Evolutionary conservation across 2,113 vertebrate species (phyloP).

Genomic region (Mystacornis crossleyi): DNA sequence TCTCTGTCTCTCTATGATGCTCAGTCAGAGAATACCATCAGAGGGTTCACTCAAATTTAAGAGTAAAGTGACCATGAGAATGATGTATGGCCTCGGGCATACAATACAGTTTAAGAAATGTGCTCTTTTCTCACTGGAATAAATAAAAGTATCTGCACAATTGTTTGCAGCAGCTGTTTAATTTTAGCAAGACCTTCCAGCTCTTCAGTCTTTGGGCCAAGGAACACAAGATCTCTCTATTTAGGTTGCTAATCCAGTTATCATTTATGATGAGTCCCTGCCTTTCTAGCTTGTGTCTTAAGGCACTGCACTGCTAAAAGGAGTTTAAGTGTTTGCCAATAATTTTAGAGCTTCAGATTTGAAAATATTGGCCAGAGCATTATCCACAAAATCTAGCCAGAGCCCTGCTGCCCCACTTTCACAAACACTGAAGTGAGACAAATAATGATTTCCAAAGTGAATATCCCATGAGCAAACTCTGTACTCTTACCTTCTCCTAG

Average conservation of each 20-base stretch:
- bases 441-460: not conserved
- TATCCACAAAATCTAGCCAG: not conserved
- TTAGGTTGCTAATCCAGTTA: not conserved
- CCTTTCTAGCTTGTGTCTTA: not conserved
- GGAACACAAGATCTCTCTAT: not conserved
- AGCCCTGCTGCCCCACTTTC: not conserved
- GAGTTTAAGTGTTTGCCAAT: not conserved
- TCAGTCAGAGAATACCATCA: not conserved
- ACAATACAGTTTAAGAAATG: not conserved
- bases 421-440: not conserved
- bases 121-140: not conserved
- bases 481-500: constrained; percentile 88
- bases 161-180: not conserved
- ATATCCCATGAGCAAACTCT: not conserved
- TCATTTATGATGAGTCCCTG: not conserved
- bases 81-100: not conserved
- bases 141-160: not conserved
- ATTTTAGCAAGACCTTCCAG: not conserved
- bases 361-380: not conserved
- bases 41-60: not conserved
- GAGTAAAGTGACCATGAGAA: not conserved
- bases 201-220: not conserved
- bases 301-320: not conserved
- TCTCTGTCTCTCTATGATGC: not conserved
- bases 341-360: not conserved